phyloP scores from a whole-genome alignment of 2,797 vertebrate genomes.

The Phyllotis vaccarum region DNA sequence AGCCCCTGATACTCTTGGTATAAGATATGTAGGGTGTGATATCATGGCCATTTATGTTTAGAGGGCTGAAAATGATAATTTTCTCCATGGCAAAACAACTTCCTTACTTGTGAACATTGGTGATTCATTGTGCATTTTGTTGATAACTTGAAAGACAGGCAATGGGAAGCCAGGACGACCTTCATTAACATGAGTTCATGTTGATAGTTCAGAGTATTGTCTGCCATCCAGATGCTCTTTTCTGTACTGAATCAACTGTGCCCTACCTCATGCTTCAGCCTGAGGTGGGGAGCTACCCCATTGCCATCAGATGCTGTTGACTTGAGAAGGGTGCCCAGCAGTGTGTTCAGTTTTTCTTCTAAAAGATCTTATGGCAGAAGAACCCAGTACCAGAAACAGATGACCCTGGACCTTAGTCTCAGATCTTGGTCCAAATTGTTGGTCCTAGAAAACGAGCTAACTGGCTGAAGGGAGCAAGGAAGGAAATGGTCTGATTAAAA shows the following conservation, averaged over 20 bases:
- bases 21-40: conserved; percentile 47
- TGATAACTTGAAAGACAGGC: conserved; percentile 13
- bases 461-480: background rate
- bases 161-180: background rate
- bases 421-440: conserved; percentile 70
- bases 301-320: background rate
- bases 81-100: conserved; percentile 50
- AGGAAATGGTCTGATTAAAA: background rate
- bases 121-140: conserved; percentile 10
- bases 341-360: conserved; percentile 63
- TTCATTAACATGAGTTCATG: background rate
- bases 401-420: conserved; percentile 74
- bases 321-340: conserved; percentile 44
- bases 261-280: background rate
- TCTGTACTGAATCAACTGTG: background rate
- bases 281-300: no score
- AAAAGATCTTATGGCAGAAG: conserved; percentile 54
- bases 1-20: conserved; percentile 21
- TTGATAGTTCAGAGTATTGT: background rate
- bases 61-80: background rate
- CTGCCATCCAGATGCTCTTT: background rate
- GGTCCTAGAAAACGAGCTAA: conserved; percentile 48
- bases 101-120: background rate
- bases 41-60: background rate
- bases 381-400: conserved; percentile 68